Evolutionary conservation across 30 jellyfish, hydroid and myxozoan genomes (phyloP).

Genomic region (Aurelia sp.): DNA sequence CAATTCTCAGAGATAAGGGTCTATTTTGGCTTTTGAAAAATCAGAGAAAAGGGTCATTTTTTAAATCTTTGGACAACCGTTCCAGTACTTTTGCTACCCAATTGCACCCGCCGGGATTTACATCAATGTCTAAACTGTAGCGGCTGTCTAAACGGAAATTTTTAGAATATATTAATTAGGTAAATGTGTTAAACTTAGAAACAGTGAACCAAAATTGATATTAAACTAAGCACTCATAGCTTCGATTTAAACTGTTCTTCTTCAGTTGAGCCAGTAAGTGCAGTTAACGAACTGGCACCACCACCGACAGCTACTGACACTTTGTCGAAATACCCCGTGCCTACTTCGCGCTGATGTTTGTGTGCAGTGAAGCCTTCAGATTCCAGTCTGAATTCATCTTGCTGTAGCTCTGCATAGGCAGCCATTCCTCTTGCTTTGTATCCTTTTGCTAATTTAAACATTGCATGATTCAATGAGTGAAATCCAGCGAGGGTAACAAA

Average conservation of each 20-base stretch:
- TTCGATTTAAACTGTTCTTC: constrained; percentile 91
- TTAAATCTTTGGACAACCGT: too few relatives aligned
- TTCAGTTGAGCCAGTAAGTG: constrained; percentile 94
- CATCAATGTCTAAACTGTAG: too few relatives aligned
- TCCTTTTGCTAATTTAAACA: constrained; percentile 89
- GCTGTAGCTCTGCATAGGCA: constrained; percentile 88
- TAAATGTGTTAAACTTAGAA: too few relatives aligned
- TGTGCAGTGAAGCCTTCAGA: constrained; percentile 95
- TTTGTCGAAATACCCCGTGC: constrained; percentile 91
- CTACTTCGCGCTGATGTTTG: constrained; percentile 96
- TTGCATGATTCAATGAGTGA: constrained; percentile 91
- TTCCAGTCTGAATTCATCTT: constrained; percentile 75
- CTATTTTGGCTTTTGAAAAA: too few relatives aligned
- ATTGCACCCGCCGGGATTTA: too few relatives aligned
- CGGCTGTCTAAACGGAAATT: too few relatives aligned
- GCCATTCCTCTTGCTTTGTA: constrained; percentile 92
- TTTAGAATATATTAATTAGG: too few relatives aligned
- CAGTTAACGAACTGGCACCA: constrained; percentile 84
- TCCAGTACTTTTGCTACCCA: too few relatives aligned
- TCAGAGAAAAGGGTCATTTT: too few relatives aligned
- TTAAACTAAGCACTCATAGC: constrained; percentile 9
- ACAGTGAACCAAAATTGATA: too few relatives aligned
- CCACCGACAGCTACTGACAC: constrained; percentile 87
- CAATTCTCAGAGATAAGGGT: too few relatives aligned
- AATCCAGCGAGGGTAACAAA: constrained; percentile 98